A percentile compares a stretch with the other conserved stretches of the same genome.
Conservation (phyloP, 1,140 invertebrate species). For the Holcopasites calliopsidis region DNA sequence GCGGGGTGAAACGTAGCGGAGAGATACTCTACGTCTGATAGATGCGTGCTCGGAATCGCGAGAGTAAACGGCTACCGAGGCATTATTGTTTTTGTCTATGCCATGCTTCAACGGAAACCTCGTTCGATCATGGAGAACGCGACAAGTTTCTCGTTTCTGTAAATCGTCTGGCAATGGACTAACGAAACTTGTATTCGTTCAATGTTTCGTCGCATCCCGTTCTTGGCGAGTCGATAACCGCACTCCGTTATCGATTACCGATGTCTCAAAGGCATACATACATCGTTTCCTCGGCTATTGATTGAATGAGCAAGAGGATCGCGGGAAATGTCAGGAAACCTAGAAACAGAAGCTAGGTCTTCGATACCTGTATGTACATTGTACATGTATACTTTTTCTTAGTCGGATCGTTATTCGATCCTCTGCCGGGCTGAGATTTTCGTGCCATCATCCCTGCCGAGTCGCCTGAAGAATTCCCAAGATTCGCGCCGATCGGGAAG, state of each 20-base stretch:
- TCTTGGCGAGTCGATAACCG: not conserved
- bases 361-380: too few species aligned
- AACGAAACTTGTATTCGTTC: too few species aligned
- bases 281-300: conserved; percentile 1
- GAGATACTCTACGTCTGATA: not conserved
- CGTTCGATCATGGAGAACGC: not conserved
- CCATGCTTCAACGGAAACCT: not conserved
- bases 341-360: too few species aligned
- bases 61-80: not conserved
- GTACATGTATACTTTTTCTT: too few species aligned
- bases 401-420: too few species aligned
- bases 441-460: too few species aligned
- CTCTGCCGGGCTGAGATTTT: too few species aligned
- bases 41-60: not conserved
- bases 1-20: not conserved
- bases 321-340: not conserved
- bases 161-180: too few species aligned
- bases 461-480: not conserved
- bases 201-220: too few species aligned
- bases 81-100: not conserved
- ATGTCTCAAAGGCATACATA: not conserved
- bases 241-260: conserved; percentile 9
- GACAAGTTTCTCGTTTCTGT: not conserved
- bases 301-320: not conserved
- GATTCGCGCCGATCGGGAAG: not conserved